These are phyloP conservation scores for Colius striatus DNA, from an alignment of 2,113 vertebrate species.

Conservation along the genomic window DNA sequence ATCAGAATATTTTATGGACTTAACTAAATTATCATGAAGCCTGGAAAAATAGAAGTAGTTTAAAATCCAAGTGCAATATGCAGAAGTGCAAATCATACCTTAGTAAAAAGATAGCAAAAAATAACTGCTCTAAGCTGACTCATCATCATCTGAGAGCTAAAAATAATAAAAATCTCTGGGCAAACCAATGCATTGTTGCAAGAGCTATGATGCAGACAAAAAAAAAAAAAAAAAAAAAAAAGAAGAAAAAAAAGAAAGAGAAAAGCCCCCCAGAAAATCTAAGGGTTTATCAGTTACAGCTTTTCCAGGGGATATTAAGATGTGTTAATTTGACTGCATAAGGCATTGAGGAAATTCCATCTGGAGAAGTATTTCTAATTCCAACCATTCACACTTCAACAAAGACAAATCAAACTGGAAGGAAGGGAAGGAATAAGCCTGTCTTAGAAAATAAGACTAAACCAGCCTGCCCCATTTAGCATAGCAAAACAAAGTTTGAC, in stretches of 20 bases:
- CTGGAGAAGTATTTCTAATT: not conserved
- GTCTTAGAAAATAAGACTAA: not conserved
- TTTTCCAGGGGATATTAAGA: not conserved
- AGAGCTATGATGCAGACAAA: not conserved
- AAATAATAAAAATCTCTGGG: constrained; percentile 18
- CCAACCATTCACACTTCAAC: not conserved
- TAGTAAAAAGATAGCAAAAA: constrained; percentile 29
- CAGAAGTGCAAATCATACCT: constrained; percentile 37
- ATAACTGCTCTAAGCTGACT: constrained; percentile 42
- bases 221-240: too few species aligned
- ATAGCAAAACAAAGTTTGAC: not conserved
- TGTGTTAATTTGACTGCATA: not conserved
- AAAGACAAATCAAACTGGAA: not conserved
- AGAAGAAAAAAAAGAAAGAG: too few species aligned
- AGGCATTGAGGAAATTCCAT: not conserved
- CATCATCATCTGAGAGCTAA: constrained; percentile 62
- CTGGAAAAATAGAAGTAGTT: not conserved
- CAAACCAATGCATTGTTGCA: not conserved
- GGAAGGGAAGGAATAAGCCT: not conserved
- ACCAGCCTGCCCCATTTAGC: not conserved
- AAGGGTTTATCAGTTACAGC: not conserved
- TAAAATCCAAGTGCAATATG: not conserved
- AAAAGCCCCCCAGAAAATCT: not conserved
- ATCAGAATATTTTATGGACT: constrained; percentile 12
- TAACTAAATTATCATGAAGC: constrained; percentile 9